These are phyloP conservation scores for Eristalis pertinax DNA, from an alignment of 2,888 invertebrate species.

Conservation along the genomic window DNA sequence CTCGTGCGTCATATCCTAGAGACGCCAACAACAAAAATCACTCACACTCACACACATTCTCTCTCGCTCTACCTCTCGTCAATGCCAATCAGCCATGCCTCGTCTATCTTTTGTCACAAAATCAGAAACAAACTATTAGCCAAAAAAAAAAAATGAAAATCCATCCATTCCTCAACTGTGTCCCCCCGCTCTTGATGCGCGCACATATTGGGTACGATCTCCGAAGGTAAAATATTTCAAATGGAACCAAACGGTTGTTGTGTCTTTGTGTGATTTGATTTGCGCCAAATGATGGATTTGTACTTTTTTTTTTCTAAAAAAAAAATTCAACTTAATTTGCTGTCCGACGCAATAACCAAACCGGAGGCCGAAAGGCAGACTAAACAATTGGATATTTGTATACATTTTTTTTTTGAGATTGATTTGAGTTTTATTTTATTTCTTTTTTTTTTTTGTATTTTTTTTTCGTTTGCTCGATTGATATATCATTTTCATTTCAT, in stretches of 20 bases:
- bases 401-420: constrained; percentile 36
- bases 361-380: constrained; percentile 17
- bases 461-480: constrained; percentile 44
- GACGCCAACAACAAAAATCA: neutral
- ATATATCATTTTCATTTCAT: constrained; percentile 30
- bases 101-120: constrained; percentile 60
- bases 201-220: constrained; percentile 81
- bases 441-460: too few relatives aligned
- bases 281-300: constrained; percentile 46
- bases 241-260: constrained; percentile 45
- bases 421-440: constrained; percentile 21
- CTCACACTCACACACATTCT: constrained; percentile 7
- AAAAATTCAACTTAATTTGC: constrained; percentile 31
- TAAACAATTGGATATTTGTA: constrained; percentile 39
- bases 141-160: constrained; percentile 64
- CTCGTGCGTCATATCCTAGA: constrained; percentile 80
- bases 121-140: constrained; percentile 53
- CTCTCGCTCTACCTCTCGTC: constrained; percentile 13
- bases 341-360: constrained; percentile 52
- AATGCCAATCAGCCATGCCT: constrained; percentile 33
- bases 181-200: constrained; percentile 56
- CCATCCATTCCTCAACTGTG: constrained; percentile 51
- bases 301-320: constrained; percentile 14
- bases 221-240: constrained; percentile 79
- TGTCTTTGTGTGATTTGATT: constrained; percentile 65